Percentiles rank a stretch among this genome's conserved stretches.
These are phyloP conservation scores for Blastomussa wellsi DNA, from an alignment of 92 coral and sea anemone species.

Conservation along the genomic window DNA sequence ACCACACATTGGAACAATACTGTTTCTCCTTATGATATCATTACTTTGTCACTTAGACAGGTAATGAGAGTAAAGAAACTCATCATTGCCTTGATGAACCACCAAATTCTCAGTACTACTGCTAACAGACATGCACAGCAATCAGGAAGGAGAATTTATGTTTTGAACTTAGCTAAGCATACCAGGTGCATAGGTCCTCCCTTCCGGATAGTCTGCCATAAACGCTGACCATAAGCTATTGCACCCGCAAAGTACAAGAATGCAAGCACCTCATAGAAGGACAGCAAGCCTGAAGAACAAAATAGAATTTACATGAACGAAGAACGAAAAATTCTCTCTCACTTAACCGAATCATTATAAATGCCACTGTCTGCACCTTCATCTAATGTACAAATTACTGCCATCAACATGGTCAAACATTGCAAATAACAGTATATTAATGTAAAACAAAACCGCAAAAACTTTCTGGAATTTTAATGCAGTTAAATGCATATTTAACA, in stretches of 20 bases:
- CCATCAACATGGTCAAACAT: too few relatives aligned
- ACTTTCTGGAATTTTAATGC: too few relatives aligned
- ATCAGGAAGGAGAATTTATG: neutral
- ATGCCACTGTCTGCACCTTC: too few relatives aligned
- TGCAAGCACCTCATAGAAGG: slow-evolving; percentile 82
- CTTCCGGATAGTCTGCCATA: slow-evolving; percentile 91
- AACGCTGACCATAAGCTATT: slow-evolving; percentile 88
- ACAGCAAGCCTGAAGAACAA: slow-evolving; percentile 65
- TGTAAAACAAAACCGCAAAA: too few relatives aligned
- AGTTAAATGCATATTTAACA: too few relatives aligned
- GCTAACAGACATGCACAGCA: neutral
- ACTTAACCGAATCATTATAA: too few relatives aligned
- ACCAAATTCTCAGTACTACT: neutral
- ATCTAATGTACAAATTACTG: too few relatives aligned
- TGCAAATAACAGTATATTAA: too few relatives aligned
- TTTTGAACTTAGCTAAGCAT: slow-evolving; percentile 4
- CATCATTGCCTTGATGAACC: neutral
- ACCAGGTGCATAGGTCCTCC: slow-evolving; percentile 99
- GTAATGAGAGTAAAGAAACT: neutral
- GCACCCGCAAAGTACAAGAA: slow-evolving; percentile 89
- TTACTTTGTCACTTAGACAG: neutral
- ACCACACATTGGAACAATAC: too few relatives aligned
- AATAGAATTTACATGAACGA: neutral
- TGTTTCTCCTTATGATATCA: neutral
- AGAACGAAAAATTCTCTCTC: too few relatives aligned